Percentiles rank a stretch among this genome's conserved stretches.
Conservation (phyloP, 2,113 vertebrate species). For the Butorides virescens region DNA sequence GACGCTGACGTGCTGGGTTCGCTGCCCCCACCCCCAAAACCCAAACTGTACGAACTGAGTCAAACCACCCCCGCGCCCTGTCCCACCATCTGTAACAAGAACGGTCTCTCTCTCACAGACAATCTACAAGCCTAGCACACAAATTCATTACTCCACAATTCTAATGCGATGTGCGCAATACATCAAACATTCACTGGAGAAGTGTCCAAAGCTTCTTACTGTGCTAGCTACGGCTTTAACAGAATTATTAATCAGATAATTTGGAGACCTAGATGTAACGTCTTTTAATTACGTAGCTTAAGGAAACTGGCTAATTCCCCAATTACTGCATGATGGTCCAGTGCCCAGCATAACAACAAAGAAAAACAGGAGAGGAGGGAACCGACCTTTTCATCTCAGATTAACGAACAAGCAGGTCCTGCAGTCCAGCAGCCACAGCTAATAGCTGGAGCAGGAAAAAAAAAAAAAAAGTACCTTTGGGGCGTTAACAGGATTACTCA, state of each 20-base stretch:
- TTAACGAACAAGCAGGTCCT: neutral
- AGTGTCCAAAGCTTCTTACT: neutral
- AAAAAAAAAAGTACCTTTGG: neutral
- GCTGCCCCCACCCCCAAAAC: neutral
- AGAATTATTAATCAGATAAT: neutral
- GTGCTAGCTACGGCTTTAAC: neutral
- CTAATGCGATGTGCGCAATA: fast-evolving
- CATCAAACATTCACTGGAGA: neutral
- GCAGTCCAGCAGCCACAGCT: neutral
- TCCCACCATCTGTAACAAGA: neutral
- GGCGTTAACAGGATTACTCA: neutral
- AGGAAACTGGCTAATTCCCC: neutral
- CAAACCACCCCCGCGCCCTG: neutral
- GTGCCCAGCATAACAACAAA: neutral
- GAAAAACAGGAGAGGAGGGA: neutral
- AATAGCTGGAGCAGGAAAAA: neutral
- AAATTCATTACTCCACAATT: neutral
- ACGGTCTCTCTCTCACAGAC: neutral
- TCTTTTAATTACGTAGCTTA: neutral
- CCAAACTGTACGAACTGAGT: neutral
- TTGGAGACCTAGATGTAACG: neutral
- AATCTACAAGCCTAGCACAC: neutral
- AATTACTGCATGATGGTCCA: neutral
- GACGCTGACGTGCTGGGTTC: neutral
- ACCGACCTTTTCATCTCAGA: neutral